Base-by-base conservation (phyloP, 2,888 invertebrate genomes). In the Rutpela maculata region DNA sequence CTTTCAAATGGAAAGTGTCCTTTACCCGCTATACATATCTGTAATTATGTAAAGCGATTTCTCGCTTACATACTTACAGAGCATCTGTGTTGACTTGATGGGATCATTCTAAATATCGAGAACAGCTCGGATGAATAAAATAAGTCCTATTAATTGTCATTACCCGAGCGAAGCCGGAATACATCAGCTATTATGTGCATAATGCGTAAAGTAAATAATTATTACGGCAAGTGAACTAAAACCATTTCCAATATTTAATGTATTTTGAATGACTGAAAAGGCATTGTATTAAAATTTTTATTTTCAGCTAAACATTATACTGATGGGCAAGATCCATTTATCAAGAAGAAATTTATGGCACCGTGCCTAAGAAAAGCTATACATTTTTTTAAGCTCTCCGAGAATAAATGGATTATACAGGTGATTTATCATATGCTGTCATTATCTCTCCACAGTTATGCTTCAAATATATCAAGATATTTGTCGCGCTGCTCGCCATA, bases 351-450 rank as follows among this genome's bases (percentile, higher is more conserved):
- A 60, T 70, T 70, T 70, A 70, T 70, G 70, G 70, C 56, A 70
- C 60, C 43, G 60, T 38, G 70, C 60, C 19, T 70, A 56, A 70
- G 70, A 70, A 70, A 70, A 70, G 70, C 70, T 70, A 70, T 70
- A 70, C 70, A 68, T 70, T 70, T 70, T 69, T 70, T 70, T 70
- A 70, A 70, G 70, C 70, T 38, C 43, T 60, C 15, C 15, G 56
- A 60, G 60, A 60, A 70, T 56, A 70, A 70, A 70, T 70, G 70
- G 70, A 59, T 70, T 59, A 60, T 60, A 43, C 70, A 70, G 70
- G 70, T 70, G 70, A 70, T 70, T 70, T 70, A 70, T 70, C 70
- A 70, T 60, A 60, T n/a, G 43, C 59, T 70, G 70, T 70, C 70
- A 60, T 70, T 70, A 70, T 70, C 70, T 70, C 60, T 70, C 60